Base-by-base conservation (phyloP, 2,113 vertebrate species). In the Trematocara variabile region DNA sequence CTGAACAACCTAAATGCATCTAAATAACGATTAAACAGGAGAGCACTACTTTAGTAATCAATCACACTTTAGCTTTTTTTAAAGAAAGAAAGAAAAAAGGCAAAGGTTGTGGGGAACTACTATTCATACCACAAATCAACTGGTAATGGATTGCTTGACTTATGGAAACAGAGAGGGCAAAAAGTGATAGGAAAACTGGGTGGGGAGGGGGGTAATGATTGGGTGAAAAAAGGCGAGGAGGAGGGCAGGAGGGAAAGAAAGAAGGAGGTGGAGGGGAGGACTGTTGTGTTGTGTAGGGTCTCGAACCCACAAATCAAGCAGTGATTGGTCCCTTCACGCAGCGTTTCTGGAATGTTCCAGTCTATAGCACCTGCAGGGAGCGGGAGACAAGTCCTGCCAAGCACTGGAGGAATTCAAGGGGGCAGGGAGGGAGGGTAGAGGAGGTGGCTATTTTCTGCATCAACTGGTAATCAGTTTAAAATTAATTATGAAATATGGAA, bases 301-400 rank as follows among this genome's bases (percentile, higher is more conserved):
- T 70, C 48, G 60, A 8, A 84, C 79, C 86, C 87, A 91, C 94
- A 94, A 94, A 96, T 95, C 93, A 93, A 89, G 91, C 82, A 75
- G 80, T 50, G 86, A 92, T 94, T 85, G 85, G 81, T 89, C 63
- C 63, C 85, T 86, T 93, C 89, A 86, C 81, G 92, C 79, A 88
- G 89, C 4, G 65, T 84, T 89, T 79, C 39, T 92, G 95, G 93
- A 95, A 95, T 95, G 88, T 95, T 93, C 89, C 84, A 92, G 93
- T 88, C 88, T 90, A 85, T 85, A 87, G 94, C 91, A 96, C 94
- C 95, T 95, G 95, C 91, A 94, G 93, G 91, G 91, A 94, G 86
- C 22, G 41, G 85, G 90, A 91, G 77, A 92, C 95, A 95, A 89
- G 95, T 95, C 90, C 89, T 88, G 88, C 95, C 93, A 95, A 91